Percentiles rank a stretch among this genome's conserved stretches.
These are phyloP conservation scores for Euschistus heros DNA, from an alignment of 1,140 invertebrate species.

Conservation along the genomic window DNA sequence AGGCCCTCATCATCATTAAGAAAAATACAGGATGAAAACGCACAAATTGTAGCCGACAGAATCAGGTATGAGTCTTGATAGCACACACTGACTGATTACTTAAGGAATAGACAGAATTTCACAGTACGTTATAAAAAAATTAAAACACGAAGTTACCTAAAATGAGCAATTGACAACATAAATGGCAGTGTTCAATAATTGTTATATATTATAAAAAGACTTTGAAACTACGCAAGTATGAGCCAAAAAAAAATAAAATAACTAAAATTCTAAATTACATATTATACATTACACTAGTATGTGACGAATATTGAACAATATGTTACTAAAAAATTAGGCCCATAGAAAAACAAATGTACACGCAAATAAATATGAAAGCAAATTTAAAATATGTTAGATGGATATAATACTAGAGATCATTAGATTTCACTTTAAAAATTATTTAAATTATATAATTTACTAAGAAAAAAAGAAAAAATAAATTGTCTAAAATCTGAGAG, in stretches of 20 bases:
- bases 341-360: constrained; percentile 1
- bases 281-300: background rate
- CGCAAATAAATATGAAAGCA: constrained; percentile 7
- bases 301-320: background rate
- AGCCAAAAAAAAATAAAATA: background rate
- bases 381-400: constrained; percentile 7
- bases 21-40: too few relatives aligned
- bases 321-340: background rate
- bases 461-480: too few relatives aligned
- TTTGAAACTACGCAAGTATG: too few relatives aligned
- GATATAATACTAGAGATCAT: constrained; percentile 5
- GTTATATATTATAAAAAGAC: background rate
- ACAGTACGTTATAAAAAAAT: constrained; percentile 1
- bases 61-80: background rate
- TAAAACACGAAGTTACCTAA: constrained; percentile 8
- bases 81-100: background rate
- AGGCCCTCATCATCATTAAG: too few relatives aligned
- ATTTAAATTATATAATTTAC: background rate
- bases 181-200: constrained; percentile 3
- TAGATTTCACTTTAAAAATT: background rate
- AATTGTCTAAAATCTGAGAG: background rate
- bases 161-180: constrained; percentile 3
- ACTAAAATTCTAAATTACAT: background rate
- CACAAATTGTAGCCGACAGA: too few relatives aligned
- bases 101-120: constrained; percentile 7